Evolutionary conservation across 2,888 invertebrate species (phyloP), one percentile per base, ranked within the genome.

Genomic region (Eumacrocentrus americanus): DNA sequence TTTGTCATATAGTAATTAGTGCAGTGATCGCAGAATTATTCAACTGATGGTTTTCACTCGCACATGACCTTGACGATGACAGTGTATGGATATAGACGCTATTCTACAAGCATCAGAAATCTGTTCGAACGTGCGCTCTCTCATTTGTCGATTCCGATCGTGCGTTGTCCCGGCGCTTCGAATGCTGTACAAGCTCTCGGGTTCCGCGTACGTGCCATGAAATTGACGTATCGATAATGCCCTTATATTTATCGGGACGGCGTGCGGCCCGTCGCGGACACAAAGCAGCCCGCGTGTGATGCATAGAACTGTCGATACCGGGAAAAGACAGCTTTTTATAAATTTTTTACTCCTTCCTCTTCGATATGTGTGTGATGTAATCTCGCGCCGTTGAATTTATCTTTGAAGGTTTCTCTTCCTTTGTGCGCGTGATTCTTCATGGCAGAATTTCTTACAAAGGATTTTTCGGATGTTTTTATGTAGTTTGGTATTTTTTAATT

Each of bases 201-300:
- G 40, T 59, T n/a, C 29, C 50, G 22, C 4, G 42, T 55, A 44
- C 54, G 60, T 55, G 60, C 51, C n/a, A 54, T 63, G 60, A 54
- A 62, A 65, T 59, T 60, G 67, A 64, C 67, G 62, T 65, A 61
- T 63, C 54, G 54, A 61, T 63, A 65, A 67, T 57, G 46, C 44
- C 44, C 60, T 56, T 62, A 58, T 62, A 63, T 67, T 65, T 62
- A 65, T 65, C 58, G 60, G 34, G 37, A 53, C 12, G 38, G 46
- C 23, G 46, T 46, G 29, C 34, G 35, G 46, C 9, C 42, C 22
- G 37, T 3, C 29, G 20, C 46, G 37, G 50, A 35, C 47, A 47
- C 25, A 58, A 58, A 47, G 37, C 52, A 16, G 11, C 23, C 14
- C 3, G 16, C 18, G 44, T 51, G 20, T 42, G 35, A 44, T 42